phyloP scores from a whole-genome alignment of 2,797 vertebrate species.

The Margarornis squamiger region DNA sequence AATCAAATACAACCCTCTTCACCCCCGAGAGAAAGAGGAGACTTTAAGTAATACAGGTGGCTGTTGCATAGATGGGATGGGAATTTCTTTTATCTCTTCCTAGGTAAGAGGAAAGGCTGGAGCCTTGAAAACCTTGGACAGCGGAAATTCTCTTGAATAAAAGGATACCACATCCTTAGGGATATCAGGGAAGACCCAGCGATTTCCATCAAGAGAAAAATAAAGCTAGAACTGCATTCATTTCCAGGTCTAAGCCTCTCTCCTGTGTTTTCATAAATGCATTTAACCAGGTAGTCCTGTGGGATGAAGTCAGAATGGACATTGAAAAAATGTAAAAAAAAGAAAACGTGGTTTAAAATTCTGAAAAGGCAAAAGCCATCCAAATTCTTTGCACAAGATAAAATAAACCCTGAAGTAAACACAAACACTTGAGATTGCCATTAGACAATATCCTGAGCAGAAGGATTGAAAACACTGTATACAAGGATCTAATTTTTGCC shows the following conservation, averaged over 20 bases:
- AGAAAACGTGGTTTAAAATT: background rate
- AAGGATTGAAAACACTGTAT: background rate
- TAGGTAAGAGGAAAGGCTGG: background rate
- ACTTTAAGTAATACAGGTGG: background rate
- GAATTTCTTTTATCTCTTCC: background rate
- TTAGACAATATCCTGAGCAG: background rate
- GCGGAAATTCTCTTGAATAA: background rate
- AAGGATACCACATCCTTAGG: background rate
- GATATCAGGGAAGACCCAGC: background rate
- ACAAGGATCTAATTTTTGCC: background rate
- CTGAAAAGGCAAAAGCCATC: background rate
- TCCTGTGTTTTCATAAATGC: background rate
- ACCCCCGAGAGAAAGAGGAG: background rate
- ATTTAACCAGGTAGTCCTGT: background rate
- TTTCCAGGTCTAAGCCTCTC: background rate
- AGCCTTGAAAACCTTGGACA: background rate
- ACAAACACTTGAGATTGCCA: background rate
- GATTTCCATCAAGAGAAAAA: background rate
- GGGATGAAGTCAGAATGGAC: background rate
- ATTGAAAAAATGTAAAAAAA: rapidly evolving
- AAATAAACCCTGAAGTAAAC: background rate
- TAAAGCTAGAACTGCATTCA: background rate
- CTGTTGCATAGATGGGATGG: background rate
- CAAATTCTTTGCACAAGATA: background rate
- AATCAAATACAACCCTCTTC: background rate